Base-by-base conservation (phyloP, 2,888 invertebrate species). In the Ditula angustiorana region DNA sequence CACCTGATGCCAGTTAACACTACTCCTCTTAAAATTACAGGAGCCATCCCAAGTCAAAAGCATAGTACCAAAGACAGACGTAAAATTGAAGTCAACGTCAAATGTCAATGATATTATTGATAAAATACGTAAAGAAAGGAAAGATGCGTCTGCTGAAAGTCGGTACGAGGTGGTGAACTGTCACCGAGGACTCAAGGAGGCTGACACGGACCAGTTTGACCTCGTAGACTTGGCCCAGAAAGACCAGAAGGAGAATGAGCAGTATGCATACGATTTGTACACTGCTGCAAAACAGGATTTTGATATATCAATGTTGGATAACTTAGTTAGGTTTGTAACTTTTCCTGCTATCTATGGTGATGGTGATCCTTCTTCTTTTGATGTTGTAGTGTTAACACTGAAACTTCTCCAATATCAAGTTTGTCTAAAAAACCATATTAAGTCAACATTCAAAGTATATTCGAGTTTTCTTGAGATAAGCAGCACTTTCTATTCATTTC, bases 261-360 rank as follows among this genome's bases (percentile, higher is more conserved):
- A 87, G 60, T 92, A 88, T 76, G 88, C 86, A 2, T 93, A 92
- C 70, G 93, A 93, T 70, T 66, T 93, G 55, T 93, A 93, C 63
- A 84, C 86, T 4, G 80, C 88, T 3, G 82, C 85, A 0, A 87
- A 85, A 67, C 76, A 83, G 46, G 88, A 89, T 63, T 88, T 93
- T 78, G 88, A 91, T 77, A 82, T 89, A 24, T 81, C 83, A 5
- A 87, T 89, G 87, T 72, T 93, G 70, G 91, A 93, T 78, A 81
- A 90, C 69, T 72, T 90, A 64, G 81, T 90, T 2, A 84, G 90
- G 93, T 92, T 65, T 67, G 78, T 71, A 26, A 7, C 2, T 41
- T 19, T 5, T 41, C 8, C 2, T 41, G 1, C 3, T 2, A 19
- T 5, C 5, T 4, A 1, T 35, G n/a, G n/a, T n/a, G n/a, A n/a